A percentile compares a stretch with the other conserved stretches of the same genome.
Conservation (phyloP, 2,797 vertebrate genomes). For the Cetoscarus ocellatus region DNA sequence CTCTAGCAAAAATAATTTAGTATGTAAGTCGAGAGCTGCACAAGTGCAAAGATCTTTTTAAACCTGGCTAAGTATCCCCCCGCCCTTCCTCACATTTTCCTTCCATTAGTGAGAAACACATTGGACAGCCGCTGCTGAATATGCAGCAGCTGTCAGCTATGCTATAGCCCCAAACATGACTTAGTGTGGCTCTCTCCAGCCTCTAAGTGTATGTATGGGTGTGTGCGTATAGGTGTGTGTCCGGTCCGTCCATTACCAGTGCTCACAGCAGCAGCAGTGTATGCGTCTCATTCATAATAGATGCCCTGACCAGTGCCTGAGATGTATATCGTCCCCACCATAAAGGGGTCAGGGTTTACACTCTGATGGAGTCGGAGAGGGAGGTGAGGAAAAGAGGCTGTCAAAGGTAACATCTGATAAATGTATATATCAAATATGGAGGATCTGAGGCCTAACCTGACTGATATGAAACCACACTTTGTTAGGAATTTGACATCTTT, state of each 20-base stretch:
- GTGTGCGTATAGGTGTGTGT: slow-evolving; percentile 42
- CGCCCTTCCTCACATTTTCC: slow-evolving; percentile 14
- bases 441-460: not conserved
- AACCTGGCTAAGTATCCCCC: not conserved
- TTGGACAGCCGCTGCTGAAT: slow-evolving; percentile 79
- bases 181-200: slow-evolving; percentile 70
- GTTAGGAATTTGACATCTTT: not conserved
- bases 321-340: slow-evolving; percentile 77
- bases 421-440: slow-evolving; percentile 6
- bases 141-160: slow-evolving; percentile 77
- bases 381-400: not conserved
- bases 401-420: slow-evolving; percentile 5
- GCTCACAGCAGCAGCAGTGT: slow-evolving; percentile 73
- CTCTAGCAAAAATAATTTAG: not conserved
- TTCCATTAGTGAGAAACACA: slow-evolving; percentile 65
- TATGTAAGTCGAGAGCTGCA: not conserved
- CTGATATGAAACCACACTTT: not conserved
- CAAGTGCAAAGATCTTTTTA: not conserved
- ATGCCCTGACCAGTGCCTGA: slow-evolving; percentile 75
- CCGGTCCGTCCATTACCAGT: slow-evolving; percentile 79
- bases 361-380: not conserved
- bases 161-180: slow-evolving; percentile 76
- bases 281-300: slow-evolving; percentile 84
- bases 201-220: slow-evolving; percentile 33
- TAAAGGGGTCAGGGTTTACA: slow-evolving; percentile 73